Evolutionary conservation across 2,113 vertebrate genomes (phyloP), one percentile per base, ranked within the genome.

Genomic region (Alligator sinensis): DNA sequence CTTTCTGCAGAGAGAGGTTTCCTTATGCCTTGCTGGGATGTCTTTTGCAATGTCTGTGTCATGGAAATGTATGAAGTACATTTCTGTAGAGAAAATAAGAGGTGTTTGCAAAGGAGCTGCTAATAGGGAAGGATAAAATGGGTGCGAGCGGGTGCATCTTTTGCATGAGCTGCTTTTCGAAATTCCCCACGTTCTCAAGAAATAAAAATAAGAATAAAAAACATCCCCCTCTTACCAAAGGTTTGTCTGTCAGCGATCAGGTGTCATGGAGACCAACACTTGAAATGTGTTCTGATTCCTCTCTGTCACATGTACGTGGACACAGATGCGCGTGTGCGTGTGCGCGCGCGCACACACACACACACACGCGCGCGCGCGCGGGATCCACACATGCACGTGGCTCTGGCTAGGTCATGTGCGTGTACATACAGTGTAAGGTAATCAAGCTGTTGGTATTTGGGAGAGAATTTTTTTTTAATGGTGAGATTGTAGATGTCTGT

Each of bases 391-490:
- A n/a, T n/a, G n/a, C 60, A 1, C 84, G 15, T 21, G 6, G 87
- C 83, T 82, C 76, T 80, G 4, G 2, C 0, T 1, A 34, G 60
- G 12, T 7, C 30, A 58, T 18, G 0, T 0, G 57, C 4, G 5
- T 2, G 1, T 2, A 0, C 1, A 1, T 4, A 1, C 3, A 54
- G 55, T 24, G 60, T 5, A 28, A 74, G 6, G 38, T 24, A 1
- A 11, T 72, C 28, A 15, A 2, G 9, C 66, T 54, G 24, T 2
- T 11, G 1, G 59, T n/a, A 38, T 80, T 77, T 17, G 28, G 24
- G 78, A 63, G 54, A 4, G 13, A 64, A 27, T 27, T 2, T 21
- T 80, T 34, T 47, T 47, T 47, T 3, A 5, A 75, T 75, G 4
- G 0, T 9, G 61, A 74, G 21, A 28, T 61, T 75, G 68, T 14